Percentiles rank a stretch among this genome's conserved stretches.
Evolutionary conservation across 2,888 invertebrate species (phyloP).

Genomic region (Cistogaster globosa): DNA sequence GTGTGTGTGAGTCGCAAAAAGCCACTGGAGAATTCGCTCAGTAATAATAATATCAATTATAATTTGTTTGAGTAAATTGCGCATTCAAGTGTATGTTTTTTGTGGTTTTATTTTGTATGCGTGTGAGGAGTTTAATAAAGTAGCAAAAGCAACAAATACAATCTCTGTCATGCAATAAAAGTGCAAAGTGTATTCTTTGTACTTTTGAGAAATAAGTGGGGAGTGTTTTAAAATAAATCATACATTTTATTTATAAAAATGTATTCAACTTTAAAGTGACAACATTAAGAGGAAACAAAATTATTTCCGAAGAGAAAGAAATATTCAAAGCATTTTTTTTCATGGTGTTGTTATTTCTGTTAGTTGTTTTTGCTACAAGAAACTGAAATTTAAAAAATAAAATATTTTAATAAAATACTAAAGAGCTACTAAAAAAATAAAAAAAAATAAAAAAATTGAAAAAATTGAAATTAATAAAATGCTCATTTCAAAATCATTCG

Average conservation of each 20-base stretch:
- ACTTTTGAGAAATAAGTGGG: not conserved
- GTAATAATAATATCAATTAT: slow-evolving; percentile 25
- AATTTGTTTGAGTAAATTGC: slow-evolving; percentile 42
- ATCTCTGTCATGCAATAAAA: not conserved
- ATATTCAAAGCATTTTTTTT: not conserved
- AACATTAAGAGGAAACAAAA: not conserved
- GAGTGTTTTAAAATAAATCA: not conserved
- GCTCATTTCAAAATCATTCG: no score
- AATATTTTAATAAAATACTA: no score
- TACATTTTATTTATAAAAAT: slow-evolving; percentile 8
- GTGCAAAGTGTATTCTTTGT: slow-evolving; percentile 4
- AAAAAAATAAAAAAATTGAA: no score
- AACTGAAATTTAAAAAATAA: no score
- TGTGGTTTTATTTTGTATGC: slow-evolving; percentile 9
- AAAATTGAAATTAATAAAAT: no score
- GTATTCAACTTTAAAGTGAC: not conserved
- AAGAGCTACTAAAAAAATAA: no score
- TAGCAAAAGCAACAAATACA: not conserved
- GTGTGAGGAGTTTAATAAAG: slow-evolving; percentile 7
- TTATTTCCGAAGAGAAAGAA: not conserved
- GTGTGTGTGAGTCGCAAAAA: not conserved
- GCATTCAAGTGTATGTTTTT: slow-evolving; percentile 28
- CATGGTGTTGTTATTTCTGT: no score
- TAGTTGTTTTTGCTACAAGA: no score
- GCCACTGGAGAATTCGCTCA: slow-evolving; percentile 44